These are phyloP conservation scores for Gymnocypris eckloni DNA, from an alignment of 2,797 vertebrate genomes.

Conservation along the genomic window DNA sequence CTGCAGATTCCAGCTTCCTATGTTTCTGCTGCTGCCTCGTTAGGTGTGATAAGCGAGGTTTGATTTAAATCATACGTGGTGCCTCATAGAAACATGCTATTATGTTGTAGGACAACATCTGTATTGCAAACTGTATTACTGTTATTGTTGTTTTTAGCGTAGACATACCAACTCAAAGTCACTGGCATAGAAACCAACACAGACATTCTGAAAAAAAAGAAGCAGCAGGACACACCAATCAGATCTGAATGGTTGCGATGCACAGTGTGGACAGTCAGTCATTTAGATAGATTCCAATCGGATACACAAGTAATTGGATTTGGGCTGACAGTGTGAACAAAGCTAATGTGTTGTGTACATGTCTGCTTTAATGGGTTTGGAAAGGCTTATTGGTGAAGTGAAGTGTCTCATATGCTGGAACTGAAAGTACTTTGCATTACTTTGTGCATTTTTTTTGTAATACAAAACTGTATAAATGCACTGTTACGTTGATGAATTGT, in stretches of 20 bases:
- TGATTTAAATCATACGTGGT: neutral
- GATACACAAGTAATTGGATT: neutral
- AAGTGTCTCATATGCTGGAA: neutral
- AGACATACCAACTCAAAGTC: too few relatives aligned
- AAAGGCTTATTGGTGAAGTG: neutral
- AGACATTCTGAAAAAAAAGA: neutral
- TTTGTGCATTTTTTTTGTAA: neutral
- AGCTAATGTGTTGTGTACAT: neutral
- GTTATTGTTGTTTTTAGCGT: neutral
- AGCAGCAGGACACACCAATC: neutral
- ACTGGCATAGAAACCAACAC: too few relatives aligned
- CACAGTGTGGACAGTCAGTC: neutral
- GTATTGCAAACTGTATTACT: neutral
- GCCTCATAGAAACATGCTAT: neutral
- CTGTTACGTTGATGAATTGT: neutral
- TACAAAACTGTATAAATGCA: conserved; percentile 10
- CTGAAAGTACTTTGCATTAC: neutral
- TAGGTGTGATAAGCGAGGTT: neutral
- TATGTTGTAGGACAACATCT: neutral
- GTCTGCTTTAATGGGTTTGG: neutral
- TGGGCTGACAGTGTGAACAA: too few relatives aligned
- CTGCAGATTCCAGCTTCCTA: too few relatives aligned
- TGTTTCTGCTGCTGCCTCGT: too few relatives aligned
- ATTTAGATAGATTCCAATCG: neutral
- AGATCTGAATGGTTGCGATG: neutral